Conservation (phyloP, 2,888 invertebrate genomes). For the Clistopyga incitator region DNA sequence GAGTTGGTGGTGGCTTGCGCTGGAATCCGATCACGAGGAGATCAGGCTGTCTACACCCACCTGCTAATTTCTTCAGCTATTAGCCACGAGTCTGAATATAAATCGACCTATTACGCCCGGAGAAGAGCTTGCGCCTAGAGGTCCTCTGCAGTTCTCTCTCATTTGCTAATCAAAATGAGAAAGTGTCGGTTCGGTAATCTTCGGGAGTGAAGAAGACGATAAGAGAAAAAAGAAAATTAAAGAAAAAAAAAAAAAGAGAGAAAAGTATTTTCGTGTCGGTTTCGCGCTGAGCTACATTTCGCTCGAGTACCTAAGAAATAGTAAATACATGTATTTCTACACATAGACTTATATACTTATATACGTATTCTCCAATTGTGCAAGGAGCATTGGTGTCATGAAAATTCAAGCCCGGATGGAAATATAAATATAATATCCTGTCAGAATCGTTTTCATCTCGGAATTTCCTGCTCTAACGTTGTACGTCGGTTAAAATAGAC, state of each 20-base stretch:
- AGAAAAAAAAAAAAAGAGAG: background rate
- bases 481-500: background rate
- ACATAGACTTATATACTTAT: background rate
- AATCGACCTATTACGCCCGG: conserved; percentile 78
- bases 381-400: background rate
- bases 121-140: conserved; percentile 60
- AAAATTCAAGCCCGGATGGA: conserved; percentile 11
- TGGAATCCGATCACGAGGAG: conserved; percentile 67
- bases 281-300: conserved; percentile 5
- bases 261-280: conserved; percentile 19
- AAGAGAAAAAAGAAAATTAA: conserved; percentile 27
- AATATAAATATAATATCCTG: conserved; percentile 13
- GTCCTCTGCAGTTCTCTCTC: conserved; percentile 58
- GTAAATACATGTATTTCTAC: background rate
- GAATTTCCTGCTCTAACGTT: background rate
- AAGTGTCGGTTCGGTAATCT: conserved; percentile 66
- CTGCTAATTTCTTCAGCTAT: conserved; percentile 79
- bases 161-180: conserved; percentile 70
- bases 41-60: conserved; percentile 74
- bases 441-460: background rate
- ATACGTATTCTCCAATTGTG: conserved; percentile 8
- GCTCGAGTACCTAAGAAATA: conserved; percentile 27
- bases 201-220: conserved; percentile 55
- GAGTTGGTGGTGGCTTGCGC: conserved; percentile 34
- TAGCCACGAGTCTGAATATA: conserved; percentile 80